Percentiles rank a stretch among this genome's conserved stretches.
Evolutionary conservation across 2,888 invertebrate genomes (phyloP).

Genomic region (Phania funesta): DNA sequence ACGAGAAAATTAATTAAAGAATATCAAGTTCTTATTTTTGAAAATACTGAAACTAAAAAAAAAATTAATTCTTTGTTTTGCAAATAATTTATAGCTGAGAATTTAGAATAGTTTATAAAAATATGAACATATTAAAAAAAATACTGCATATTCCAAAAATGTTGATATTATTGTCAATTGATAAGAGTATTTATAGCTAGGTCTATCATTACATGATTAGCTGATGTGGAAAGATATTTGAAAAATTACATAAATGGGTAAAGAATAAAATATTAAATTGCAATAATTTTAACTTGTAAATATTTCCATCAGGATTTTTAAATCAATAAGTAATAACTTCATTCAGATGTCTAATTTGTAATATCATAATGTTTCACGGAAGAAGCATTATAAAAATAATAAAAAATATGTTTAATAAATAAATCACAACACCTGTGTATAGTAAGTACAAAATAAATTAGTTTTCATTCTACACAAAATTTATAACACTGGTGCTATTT

Average conservation of each 20-base stretch:
- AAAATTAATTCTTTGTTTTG: no score
- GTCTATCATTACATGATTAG: no score
- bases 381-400: background rate
- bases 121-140: no score
- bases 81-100: no score
- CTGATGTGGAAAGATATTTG: no score
- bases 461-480: background rate
- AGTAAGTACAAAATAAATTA: background rate
- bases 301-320: background rate
- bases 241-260: background rate
- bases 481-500: constrained; percentile 4
- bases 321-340: constrained; percentile 5
- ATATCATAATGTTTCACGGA: background rate
- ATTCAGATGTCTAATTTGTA: constrained; percentile 1
- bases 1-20: no score
- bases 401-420: constrained; percentile 13
- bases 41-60: no score
- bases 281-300: background rate
- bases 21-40: no score
- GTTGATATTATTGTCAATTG: no score
- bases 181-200: no score
- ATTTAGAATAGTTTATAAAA: no score
- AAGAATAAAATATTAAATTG: background rate
- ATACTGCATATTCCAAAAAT: no score
- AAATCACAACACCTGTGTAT: constrained; percentile 9